Evolutionary conservation across 2,888 invertebrate genomes (phyloP).

Genomic region (Machimus atricapillus): DNA sequence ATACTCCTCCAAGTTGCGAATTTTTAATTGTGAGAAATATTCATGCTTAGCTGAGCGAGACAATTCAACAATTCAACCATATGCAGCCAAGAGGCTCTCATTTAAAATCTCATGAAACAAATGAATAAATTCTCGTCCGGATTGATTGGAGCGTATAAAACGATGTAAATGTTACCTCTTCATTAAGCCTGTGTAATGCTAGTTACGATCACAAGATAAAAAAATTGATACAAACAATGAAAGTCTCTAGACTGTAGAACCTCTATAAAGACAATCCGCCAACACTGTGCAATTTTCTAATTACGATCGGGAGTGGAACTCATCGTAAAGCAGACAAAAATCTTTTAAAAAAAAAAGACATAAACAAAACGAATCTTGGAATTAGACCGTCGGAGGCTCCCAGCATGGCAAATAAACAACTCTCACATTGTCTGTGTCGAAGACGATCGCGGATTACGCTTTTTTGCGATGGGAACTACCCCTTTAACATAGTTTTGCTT

Average conservation of each 20-base stretch:
- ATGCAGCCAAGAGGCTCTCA: background rate
- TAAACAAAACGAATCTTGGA: background rate
- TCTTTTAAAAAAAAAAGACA: background rate
- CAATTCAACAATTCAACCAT: background rate
- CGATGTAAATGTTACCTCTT: slow-evolving; percentile 1
- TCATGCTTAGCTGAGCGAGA: slow-evolving; percentile 39
- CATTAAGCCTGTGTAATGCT: background rate
- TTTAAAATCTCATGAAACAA: background rate
- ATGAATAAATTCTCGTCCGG: background rate
- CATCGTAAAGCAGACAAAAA: background rate
- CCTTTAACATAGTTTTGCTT: slow-evolving; percentile 23
- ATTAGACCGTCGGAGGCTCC: background rate
- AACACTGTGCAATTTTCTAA: slow-evolving; percentile 22
- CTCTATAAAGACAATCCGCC: background rate
- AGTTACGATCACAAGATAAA: background rate
- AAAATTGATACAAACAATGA: background rate
- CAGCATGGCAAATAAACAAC: background rate
- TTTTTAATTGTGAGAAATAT: slow-evolving; percentile 42
- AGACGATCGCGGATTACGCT: background rate
- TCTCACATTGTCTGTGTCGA: background rate
- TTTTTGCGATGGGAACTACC: slow-evolving; percentile 9
- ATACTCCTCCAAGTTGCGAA: background rate
- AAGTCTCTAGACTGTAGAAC: background rate
- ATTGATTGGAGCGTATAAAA: background rate
- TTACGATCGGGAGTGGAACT: background rate